Base-by-base conservation (phyloP, 2,888 invertebrate genomes). In the Andrena trimmerana region DNA sequence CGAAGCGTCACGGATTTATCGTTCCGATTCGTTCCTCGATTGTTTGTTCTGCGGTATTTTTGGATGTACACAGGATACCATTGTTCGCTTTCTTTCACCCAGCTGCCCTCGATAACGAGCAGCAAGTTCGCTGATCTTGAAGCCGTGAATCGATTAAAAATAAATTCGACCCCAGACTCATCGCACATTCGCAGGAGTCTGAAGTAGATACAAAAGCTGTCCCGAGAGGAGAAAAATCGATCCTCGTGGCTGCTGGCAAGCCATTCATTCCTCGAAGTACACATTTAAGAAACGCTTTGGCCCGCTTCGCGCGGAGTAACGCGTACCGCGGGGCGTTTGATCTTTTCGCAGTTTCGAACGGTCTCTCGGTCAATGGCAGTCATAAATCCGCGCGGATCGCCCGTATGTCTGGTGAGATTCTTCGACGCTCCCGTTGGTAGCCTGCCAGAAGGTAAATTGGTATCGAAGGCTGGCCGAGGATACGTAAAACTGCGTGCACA, bases 371-470 rank as follows among this genome's bases (percentile, higher is more conserved):
- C 29, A 7, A 16, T 27, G 13, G 59, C 27, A 29, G 29, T 29
- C 59, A 7, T 62, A 62, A 20, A 36, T 62, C 42, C 62, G 5
- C 33, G 62, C 33, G 33, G 10, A 62, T 33, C 68, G 71, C 57
- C 50, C 62, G 54, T 16, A 29, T 50, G 54, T 20, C 36, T 82
- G 57, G 62, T 79, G 66, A 57, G 27, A 42, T 48, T 50, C 57
- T 63, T 31, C 31, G 27, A 42, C 29, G 42, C 57, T 42, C 5
- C 13, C 62, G 10, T 62, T 69, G 77, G 77, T 73, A 6, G 1
- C 52, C 52, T 24, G 77, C 81, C 82, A 79, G 52, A 65, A 27
- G 27, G 20, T 71, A 65, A 74, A 74, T 71, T 31, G 62, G 31
- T 42, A 29, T 57, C 31, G 65, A 50, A 50, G 65, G 57, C 33